phyloP scores from a whole-genome alignment of 2,797 vertebrate species.

The Spea hammondii region DNA sequence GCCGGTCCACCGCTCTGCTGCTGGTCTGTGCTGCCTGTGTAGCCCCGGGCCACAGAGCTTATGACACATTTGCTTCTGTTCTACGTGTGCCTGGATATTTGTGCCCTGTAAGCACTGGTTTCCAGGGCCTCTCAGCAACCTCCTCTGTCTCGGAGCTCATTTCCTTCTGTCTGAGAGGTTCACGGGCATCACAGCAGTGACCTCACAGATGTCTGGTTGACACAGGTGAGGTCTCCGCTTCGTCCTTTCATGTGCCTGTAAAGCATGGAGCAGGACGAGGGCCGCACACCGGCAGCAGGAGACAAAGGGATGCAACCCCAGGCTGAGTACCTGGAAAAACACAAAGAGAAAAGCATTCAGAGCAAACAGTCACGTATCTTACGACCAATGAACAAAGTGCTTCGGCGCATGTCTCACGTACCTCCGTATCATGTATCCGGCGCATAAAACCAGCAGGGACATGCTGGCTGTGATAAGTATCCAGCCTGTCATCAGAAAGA shows the following conservation, averaged over 20 bases:
- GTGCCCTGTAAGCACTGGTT: no score
- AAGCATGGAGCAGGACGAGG: not conserved
- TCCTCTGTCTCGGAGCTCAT: no score
- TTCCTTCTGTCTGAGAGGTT: not conserved
- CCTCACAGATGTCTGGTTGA: conserved; percentile 37
- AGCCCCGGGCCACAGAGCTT: no score
- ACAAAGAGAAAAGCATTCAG: conserved; percentile 10
- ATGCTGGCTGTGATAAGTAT: not conserved
- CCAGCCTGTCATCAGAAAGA: conserved; percentile 8
- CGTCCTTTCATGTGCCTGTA: not conserved
- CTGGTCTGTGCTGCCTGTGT: no score
- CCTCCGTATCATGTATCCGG: conserved; percentile 22
- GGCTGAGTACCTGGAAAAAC: conserved; percentile 21
- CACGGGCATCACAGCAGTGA: conserved; percentile 18
- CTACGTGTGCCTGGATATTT: no score
- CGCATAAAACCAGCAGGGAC: not conserved
- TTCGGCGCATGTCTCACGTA: not conserved
- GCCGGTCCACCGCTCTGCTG: no score
- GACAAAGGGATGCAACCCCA: not conserved
- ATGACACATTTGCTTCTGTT: no score
- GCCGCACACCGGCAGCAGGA: not conserved
- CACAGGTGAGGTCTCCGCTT: conserved; percentile 21
- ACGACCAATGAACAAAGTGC: not conserved
- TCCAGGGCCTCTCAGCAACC: no score
- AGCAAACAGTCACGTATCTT: not conserved